Percentiles rank a stretch among this genome's conserved stretches.
phyloP scores from a whole-genome alignment of 2,888 invertebrate species.

The Aelia acuminata region DNA sequence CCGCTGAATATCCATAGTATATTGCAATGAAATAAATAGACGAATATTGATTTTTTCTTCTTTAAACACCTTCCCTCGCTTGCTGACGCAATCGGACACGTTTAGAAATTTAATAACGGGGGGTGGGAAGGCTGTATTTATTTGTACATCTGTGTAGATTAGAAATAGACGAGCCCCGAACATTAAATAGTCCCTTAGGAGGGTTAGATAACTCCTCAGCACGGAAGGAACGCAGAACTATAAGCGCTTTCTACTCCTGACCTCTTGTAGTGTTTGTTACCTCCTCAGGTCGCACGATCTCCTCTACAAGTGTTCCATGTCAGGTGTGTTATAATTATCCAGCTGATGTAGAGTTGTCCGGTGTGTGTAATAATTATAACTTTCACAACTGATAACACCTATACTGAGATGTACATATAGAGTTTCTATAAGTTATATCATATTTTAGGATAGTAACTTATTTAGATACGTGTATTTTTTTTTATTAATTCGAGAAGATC shows the following conservation, averaged over 20 bases:
- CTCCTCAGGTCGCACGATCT: not conserved
- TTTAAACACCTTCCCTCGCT: not conserved
- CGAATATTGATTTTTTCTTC: not conserved
- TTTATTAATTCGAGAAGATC: too few relatives aligned
- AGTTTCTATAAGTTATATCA: too few relatives aligned
- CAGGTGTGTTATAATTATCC: not conserved
- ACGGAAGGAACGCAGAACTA: not conserved
- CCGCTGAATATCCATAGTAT: not conserved
- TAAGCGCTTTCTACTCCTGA: not conserved
- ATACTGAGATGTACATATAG: too few relatives aligned
- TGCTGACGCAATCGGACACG: not conserved
- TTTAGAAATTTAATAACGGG: not conserved
- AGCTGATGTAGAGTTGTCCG: not conserved
- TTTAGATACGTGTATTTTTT: too few relatives aligned
- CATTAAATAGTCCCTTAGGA: not conserved
- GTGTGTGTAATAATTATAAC: not conserved
- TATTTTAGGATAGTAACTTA: too few relatives aligned
- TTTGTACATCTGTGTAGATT: not conserved
- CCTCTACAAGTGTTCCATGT: not conserved
- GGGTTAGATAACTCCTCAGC: not conserved
- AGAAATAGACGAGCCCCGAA: not conserved
- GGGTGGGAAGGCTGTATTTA: not conserved
- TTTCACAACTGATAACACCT: not conserved
- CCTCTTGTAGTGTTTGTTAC: conserved; percentile 22
- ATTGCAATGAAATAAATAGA: not conserved